Evolutionary conservation across 2,888 invertebrate genomes (phyloP).

Genomic region (Eudasyphora cyanicolor): DNA sequence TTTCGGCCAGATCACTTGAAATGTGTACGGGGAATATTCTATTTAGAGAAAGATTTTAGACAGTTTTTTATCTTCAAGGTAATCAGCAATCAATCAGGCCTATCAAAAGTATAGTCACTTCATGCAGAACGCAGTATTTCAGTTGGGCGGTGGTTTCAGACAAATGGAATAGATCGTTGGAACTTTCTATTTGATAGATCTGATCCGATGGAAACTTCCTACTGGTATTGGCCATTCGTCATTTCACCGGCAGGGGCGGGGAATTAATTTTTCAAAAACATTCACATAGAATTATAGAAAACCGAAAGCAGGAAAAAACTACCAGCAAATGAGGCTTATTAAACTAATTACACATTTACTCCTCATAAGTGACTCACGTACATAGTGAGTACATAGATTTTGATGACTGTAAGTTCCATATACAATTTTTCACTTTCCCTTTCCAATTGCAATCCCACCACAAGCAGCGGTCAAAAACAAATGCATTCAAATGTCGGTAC

Average conservation of each 20-base stretch:
- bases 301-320: background rate
- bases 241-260: constrained; percentile 25
- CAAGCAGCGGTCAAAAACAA: constrained; percentile 51
- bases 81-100: too few species aligned
- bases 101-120: too few species aligned
- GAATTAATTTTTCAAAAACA: constrained; percentile 57
- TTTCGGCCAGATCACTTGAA: too few species aligned
- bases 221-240: background rate
- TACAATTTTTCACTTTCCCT: constrained; percentile 52
- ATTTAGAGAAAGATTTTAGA: too few species aligned
- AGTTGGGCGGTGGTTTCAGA: too few species aligned
- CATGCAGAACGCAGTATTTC: too few species aligned
- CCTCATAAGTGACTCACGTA: background rate
- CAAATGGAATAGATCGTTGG: too few species aligned
- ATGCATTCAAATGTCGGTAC: constrained; percentile 32
- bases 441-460: constrained; percentile 24
- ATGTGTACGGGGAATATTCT: too few species aligned
- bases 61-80: too few species aligned
- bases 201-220: background rate
- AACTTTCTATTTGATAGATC: too few species aligned
- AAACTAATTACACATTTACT: constrained; percentile 49
- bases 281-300: constrained; percentile 26
- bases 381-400: background rate
- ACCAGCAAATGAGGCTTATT: constrained; percentile 47
- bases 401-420: background rate